Evolutionary conservation across 2,113 vertebrate genomes (phyloP).

Genomic region (Chionodraco myersi): DNA sequence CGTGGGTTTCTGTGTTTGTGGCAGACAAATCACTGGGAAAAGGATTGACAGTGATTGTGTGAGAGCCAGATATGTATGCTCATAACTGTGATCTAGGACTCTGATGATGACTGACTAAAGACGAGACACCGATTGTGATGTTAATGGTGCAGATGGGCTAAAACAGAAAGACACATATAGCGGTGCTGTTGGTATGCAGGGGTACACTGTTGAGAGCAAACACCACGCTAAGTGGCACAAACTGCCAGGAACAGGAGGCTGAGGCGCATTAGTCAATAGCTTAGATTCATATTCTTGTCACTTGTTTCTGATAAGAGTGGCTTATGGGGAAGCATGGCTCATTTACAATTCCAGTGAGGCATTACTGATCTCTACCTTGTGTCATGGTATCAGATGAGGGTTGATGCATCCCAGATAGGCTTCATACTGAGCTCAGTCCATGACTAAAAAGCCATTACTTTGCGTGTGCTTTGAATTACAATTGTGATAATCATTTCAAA

Average conservation of each 20-base stretch:
- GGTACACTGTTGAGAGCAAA: slow-evolving; percentile 52
- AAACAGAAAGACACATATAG: slow-evolving; percentile 33
- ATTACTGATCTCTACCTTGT: slow-evolving; percentile 65
- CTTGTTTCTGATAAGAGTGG: slow-evolving; percentile 65
- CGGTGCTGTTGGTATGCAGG: slow-evolving; percentile 45
- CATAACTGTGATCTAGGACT: slow-evolving; percentile 40
- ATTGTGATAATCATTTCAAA: slow-evolving; percentile 52
- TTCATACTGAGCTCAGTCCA: slow-evolving; percentile 46
- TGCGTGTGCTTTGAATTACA: slow-evolving; percentile 52
- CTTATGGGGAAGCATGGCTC: slow-evolving; percentile 49
- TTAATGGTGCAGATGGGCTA: slow-evolving; percentile 46
- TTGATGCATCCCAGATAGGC: slow-evolving; percentile 53
- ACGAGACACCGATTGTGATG: slow-evolving; percentile 51
- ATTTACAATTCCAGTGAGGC: slow-evolving; percentile 62
- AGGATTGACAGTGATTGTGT: slow-evolving; percentile 43
- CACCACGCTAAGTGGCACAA: slow-evolving; percentile 54
- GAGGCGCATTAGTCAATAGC: slow-evolving; percentile 63
- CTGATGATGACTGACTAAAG: slow-evolving; percentile 52
- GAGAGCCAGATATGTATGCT: slow-evolving; percentile 38
- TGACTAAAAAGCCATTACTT: slow-evolving; percentile 53
- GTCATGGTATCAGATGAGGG: slow-evolving; percentile 55
- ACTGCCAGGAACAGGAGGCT: slow-evolving; percentile 42
- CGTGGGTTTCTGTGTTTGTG: slow-evolving; percentile 53
- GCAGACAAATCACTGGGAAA: slow-evolving; percentile 21
- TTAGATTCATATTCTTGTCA: slow-evolving; percentile 70